Base-by-base conservation (phyloP, 2,797 vertebrate species). In the Gouania willdenowi region DNA sequence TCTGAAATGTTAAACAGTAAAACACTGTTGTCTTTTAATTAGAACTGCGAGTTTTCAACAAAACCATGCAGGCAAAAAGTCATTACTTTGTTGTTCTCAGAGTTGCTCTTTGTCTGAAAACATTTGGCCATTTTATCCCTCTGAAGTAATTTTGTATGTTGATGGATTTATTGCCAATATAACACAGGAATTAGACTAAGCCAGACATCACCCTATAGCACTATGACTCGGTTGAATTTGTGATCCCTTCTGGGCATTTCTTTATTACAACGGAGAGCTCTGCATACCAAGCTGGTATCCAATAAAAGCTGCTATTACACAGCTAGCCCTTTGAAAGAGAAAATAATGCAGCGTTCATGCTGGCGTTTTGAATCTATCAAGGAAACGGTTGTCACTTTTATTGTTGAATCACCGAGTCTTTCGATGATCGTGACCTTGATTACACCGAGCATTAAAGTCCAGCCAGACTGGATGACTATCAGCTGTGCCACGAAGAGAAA, bases 141-240 rank as follows among this genome's bases (percentile, higher is more conserved):
- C 23, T 28, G 50, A 43, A 55, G 35, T 30, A 40, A 53, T 26
- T 55, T 47, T 50, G 34, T 53, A 41, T 47, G 20, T 30, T 51
- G 60, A 71, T 61, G 44, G 50, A 52, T 64, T 67, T 60, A 66
- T 35, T 64, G 67, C 42, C 42, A 46, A 55, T 61, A 53, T 59
- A 59, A 71, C 53, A 61, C 51, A 25, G 46, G 20, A n/a, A 36
- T 32, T 41, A 24, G 47, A 63, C 50, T 46, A 69, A 30, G 27
- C 52, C 52, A 41, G 51, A 43, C 26, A 21, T 57, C 30, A 24
- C 28, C 34, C 43, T 33, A n/a, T n/a, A 44, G 50, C 58, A 66
- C 34, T 47, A 48, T 15, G 30, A 32, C 57, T 47, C 51, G 35
- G 27, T 59, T 40, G 10, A 34, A 51, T 56, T 50, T 51, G 41